Base-by-base conservation (phyloP, 2,797 vertebrate species). In the Acanthurus tractus region DNA sequence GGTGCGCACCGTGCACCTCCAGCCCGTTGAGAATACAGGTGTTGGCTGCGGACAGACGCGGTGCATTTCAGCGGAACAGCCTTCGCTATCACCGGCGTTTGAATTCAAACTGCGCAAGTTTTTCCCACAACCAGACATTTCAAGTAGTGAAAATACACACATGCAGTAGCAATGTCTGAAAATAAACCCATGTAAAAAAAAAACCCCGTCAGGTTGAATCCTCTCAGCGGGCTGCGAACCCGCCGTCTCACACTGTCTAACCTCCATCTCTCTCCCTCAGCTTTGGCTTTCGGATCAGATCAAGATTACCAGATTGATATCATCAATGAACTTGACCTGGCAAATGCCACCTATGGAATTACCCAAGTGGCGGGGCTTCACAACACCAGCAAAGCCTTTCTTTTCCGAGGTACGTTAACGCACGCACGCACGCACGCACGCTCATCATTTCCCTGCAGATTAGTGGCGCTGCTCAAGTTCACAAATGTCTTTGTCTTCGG, bases 301-400 rank as follows among this genome's bases (percentile, higher is more conserved):
- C 96, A 95, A 78, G 95, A 96, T 76, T 95, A 97, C 89, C 97
- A 98, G 90, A 94, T 98, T 87, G 97, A 99, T 91, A 90, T 99
- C 76, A 96, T 98, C 92, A 87, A 95, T 23, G 97, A 99, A 83
- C 93, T 99, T 82, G 97, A 98, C 92, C 95, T 96, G 70, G 93
- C 95, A 78, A 98, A 99, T 79, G 95, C 96, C 79, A 97, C 97
- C 23, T 88, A 94, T 82, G 98, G 97, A 89, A 95, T 99, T 91
- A 97, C 95, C 22, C 97, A 97, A 92, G 97, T 98, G 88, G 90
- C 95, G 0, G 98, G 97, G 78, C 89, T 97, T 38, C 97, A 98
- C 94, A 98, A 98, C 90, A 91, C 92, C 93, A 98, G 96, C 95
- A 98, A 96, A 96, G 97, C 97, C 1, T 98, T 98, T 92, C 84